Conservation (phyloP, 2,888 invertebrate species). For the Pogonocherus hispidulus region DNA sequence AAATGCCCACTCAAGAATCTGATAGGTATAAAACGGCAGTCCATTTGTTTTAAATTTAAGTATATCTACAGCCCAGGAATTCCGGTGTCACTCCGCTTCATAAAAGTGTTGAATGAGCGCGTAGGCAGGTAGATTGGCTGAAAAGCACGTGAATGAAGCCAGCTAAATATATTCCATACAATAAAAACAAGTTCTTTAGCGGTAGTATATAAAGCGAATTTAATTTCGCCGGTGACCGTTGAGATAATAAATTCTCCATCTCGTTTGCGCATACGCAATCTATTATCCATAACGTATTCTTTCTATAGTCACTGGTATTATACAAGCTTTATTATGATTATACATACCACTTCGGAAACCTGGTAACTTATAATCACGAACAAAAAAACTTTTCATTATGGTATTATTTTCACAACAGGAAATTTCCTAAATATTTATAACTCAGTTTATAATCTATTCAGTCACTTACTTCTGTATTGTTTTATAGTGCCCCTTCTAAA, state of each 20-base stretch:
- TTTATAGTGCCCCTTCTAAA: too few relatives aligned
- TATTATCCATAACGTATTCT: too few relatives aligned
- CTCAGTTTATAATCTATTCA: too few relatives aligned
- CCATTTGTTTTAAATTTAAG: slow-evolving; percentile 12
- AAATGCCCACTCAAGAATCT: background rate
- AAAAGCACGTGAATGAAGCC: slow-evolving; percentile 14
- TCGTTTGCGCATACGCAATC: background rate
- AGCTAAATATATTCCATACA: slow-evolving; percentile 3
- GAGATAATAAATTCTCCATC: background rate
- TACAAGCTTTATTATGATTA: too few relatives aligned
- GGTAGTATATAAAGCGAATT: slow-evolving; percentile 6
- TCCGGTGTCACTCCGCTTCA: slow-evolving; percentile 8
- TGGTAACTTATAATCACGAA: too few relatives aligned
- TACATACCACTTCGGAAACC: too few relatives aligned
- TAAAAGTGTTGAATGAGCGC: slow-evolving; percentile 5
- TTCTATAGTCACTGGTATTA: too few relatives aligned
- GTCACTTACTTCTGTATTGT: too few relatives aligned
- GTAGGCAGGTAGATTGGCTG: slow-evolving; percentile 14
- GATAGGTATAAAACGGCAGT: background rate
- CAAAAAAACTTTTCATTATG: too few relatives aligned
- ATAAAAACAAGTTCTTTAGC: slow-evolving; percentile 22
- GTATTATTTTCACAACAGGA: too few relatives aligned
- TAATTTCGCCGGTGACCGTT: slow-evolving; percentile 14
- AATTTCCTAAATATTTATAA: too few relatives aligned
- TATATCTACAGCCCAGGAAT: background rate